Conservation (phyloP, 2,888 invertebrate genomes). For the Meloe dianella region DNA sequence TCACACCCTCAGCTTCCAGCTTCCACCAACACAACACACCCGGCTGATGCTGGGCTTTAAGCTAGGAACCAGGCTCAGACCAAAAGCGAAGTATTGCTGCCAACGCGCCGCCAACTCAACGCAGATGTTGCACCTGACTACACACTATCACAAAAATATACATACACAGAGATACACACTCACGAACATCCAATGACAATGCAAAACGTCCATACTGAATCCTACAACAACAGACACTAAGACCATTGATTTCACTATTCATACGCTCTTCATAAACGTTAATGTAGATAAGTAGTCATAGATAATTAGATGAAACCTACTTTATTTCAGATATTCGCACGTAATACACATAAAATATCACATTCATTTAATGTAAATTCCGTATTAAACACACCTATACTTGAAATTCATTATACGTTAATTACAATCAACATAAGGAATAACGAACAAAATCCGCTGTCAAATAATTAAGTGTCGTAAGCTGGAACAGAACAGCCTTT, state of each 20-base stretch:
- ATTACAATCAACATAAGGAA: neutral
- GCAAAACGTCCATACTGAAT: conserved; percentile 7
- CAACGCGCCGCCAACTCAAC: conserved; percentile 14
- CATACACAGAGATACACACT: neutral
- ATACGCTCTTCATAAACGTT: neutral
- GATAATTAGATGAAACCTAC: neutral
- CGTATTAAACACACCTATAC: neutral
- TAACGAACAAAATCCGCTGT: neutral
- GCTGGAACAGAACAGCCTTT: neutral
- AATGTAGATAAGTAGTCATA: neutral
- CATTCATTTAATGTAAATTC: neutral
- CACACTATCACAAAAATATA: neutral
- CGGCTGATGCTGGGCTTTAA: conserved; percentile 17
- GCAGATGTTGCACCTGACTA: conserved; percentile 16
- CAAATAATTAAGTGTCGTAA: conserved; percentile 1
- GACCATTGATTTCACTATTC: conserved; percentile 5
- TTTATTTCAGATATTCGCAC: neutral
- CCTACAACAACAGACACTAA: neutral
- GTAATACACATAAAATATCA: conserved; percentile 1
- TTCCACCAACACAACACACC: conserved; percentile 29
- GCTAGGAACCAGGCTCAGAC: conserved; percentile 18
- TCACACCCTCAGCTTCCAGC: conserved; percentile 45
- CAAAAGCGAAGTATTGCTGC: neutral
- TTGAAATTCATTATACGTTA: neutral
- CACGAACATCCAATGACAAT: neutral